Evolutionary conservation across 1,140 invertebrate genomes (phyloP).

Genomic region (Littorina saxatilis): DNA sequence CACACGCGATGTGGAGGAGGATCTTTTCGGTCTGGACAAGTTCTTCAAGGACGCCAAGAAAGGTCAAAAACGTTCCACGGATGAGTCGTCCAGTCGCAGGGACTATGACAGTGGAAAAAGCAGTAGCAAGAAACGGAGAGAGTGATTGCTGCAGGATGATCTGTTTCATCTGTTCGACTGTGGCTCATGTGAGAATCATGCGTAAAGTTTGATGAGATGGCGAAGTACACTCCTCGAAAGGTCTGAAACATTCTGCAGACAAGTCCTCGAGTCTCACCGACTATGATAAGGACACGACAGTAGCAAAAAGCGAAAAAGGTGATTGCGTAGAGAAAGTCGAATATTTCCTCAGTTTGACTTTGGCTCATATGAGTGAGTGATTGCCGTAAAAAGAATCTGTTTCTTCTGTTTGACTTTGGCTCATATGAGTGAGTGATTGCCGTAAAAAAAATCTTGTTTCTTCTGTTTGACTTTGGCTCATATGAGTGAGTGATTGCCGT

Average conservation of each 20-base stretch:
- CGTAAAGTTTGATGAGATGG: not conserved
- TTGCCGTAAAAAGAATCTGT: too few relatives aligned
- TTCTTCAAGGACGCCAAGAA: conserved; percentile 97
- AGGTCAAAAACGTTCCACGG: conserved; percentile 76
- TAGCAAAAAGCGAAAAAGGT: not conserved
- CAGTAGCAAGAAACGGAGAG: conserved; percentile 65
- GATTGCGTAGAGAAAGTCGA: too few relatives aligned
- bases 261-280: not conserved
- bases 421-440: too few relatives aligned
- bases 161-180: not conserved
- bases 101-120: conserved; percentile 58
- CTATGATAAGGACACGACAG: not conserved
- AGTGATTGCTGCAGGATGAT: conserved; percentile 41
- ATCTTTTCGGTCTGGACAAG: conserved; percentile 98
- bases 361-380: too few relatives aligned
- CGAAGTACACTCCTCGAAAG: too few relatives aligned
- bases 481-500: too few relatives aligned
- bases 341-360: too few relatives aligned
- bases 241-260: not conserved
- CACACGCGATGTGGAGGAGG: conserved; percentile 88
- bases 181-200: not conserved
- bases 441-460: too few relatives aligned
- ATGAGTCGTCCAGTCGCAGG: conserved; percentile 68
- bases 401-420: too few relatives aligned
- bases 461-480: too few relatives aligned